Percentiles rank a stretch among this genome's conserved stretches.
phyloP scores from a whole-genome alignment of 2,888 invertebrate species.

The Andrena marginata region DNA sequence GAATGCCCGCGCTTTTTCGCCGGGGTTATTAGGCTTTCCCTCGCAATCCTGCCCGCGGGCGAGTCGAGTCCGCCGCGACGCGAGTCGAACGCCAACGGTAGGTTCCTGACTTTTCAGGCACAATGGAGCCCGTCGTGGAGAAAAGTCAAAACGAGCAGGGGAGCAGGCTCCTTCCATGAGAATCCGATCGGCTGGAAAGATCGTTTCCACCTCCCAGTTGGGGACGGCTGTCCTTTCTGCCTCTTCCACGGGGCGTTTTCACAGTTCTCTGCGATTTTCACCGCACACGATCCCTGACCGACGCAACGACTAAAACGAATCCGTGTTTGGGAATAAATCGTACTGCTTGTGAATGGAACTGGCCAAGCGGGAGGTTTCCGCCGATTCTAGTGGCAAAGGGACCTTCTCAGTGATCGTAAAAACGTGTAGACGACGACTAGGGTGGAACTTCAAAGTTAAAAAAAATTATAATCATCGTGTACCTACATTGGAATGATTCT shows the following conservation, averaged over 20 bases:
- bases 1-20: constrained; percentile 20
- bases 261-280: constrained; percentile 26
- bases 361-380: not conserved
- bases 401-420: not conserved
- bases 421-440: not conserved
- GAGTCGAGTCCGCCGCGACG: not conserved
- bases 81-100: constrained; percentile 36
- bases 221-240: constrained; percentile 5
- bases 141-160: constrained; percentile 36
- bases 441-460: too few relatives aligned
- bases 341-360: not conserved
- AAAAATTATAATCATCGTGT: too few relatives aligned
- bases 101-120: constrained; percentile 51
- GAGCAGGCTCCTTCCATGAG: not conserved
- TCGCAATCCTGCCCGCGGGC: not conserved
- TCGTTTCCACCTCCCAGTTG: constrained; percentile 22
- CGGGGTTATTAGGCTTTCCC: constrained; percentile 12
- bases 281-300: constrained; percentile 25
- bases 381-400: not conserved
- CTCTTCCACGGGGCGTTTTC: not conserved
- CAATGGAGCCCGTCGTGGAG: constrained; percentile 4
- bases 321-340: constrained; percentile 29
- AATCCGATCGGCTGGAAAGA: constrained; percentile 45
- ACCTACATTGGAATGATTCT: too few relatives aligned
- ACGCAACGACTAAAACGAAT: not conserved